These are phyloP conservation scores for Rhabdomys pumilio DNA, from an alignment of 2,797 vertebrate genomes.

Conservation along the genomic window DNA sequence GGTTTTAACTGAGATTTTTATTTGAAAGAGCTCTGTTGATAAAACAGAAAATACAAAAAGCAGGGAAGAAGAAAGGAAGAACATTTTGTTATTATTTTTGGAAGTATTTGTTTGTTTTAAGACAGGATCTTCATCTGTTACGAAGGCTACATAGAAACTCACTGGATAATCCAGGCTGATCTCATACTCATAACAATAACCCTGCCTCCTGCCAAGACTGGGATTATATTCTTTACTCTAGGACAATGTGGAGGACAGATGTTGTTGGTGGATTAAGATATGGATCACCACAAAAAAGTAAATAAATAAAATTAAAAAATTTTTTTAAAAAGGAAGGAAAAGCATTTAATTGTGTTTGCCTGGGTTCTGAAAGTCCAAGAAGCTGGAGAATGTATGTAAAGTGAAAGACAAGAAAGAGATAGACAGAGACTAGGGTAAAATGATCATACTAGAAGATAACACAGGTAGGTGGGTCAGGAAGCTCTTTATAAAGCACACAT, in stretches of 20 bases:
- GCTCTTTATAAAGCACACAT: background rate
- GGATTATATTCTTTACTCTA: background rate
- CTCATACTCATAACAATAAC: background rate
- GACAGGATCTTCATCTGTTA: background rate
- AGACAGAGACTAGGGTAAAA: background rate
- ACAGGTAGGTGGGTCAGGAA: background rate
- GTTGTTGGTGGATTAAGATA: background rate
- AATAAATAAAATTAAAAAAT: background rate
- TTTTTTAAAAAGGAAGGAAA: background rate
- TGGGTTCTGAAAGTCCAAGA: constrained; percentile 31
- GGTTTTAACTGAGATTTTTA: constrained; percentile 35
- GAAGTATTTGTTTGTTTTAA: background rate
- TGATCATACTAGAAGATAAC: background rate
- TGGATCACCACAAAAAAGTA: background rate
- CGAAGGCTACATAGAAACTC: background rate
- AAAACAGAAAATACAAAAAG: background rate
- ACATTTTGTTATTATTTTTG: background rate
- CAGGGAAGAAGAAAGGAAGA: background rate
- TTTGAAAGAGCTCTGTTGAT: constrained; percentile 21
- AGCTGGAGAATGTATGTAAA: background rate
- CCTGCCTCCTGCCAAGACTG: background rate
- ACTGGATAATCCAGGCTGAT: background rate
- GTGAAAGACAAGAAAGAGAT: background rate
- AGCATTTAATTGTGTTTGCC: background rate
- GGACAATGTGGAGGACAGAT: background rate